Base-by-base conservation (phyloP, 2,888 invertebrate species). In the Eubasilissa splendida region DNA sequence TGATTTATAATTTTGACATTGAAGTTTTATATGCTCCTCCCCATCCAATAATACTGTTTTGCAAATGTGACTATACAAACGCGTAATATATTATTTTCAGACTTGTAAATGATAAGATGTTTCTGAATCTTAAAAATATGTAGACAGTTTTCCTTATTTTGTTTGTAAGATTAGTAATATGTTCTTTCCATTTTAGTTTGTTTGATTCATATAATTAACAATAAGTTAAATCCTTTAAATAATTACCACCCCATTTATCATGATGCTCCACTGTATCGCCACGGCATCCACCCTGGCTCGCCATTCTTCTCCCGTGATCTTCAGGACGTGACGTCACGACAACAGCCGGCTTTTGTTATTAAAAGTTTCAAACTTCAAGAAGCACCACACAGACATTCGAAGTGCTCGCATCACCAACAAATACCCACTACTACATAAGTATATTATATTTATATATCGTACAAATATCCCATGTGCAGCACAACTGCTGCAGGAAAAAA, bases 321-420 rank as follows among this genome's bases (percentile, higher is more conserved):
- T 14, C 60, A 63, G 66, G 50, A 80, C 77, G 80, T 80, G 80
- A 80, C 77, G 82, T 58, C 77, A 77, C 79, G 81, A 79, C 79
- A 81, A 79, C 79, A 71, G 77, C 77, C 74, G 77, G 77, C 82
- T 82, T 82, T 82, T 82, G 82, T 82, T 80, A 82, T 80, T 80
- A 80, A 70, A 82, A 77, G 73, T 81, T 82, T 77, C 42, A 76
- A 82, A 82, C 56, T 80, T 80, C 42, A 42, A 53, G 5, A 68
- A 82, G 79, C 56, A 77, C 66, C 74, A 63, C 56, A 63, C 63
- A 70, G 58, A 31, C 63, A 73, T 66, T 52, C 76, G 59, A 22
- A 73, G 56, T n/a, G 54, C 33, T 56, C 56, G 56, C 71, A 68
- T 50, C 42, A n/a, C 70, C 52, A 70, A 54, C 22, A 50, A 70